Base-by-base conservation (phyloP, 2,888 invertebrate species). In the Chydorus sphaericus region DNA sequence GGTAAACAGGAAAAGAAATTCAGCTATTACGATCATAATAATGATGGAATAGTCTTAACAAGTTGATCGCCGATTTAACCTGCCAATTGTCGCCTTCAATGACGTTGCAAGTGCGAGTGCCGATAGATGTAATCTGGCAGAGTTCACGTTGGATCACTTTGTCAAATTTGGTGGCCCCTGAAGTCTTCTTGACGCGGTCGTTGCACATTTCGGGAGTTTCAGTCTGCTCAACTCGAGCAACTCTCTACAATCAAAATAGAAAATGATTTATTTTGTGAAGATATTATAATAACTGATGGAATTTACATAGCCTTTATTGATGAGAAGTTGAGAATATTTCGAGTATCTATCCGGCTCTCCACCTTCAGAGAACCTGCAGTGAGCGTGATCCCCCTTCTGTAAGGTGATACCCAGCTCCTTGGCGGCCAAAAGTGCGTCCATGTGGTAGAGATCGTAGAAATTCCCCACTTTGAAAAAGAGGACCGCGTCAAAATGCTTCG, bases 391-490 rank as follows among this genome's bases (percentile, higher is more conserved):
- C 10, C 96, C 94, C 78, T 84, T 87, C 97, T 98, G 98, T 65
- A 83, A 96, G 1, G 87, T 80, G 60, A 98, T 82, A 48, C 87
- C 89, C 3, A 98, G 75, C 68, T 93, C 89, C 62, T 84, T 85
- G 0, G 92, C 93, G 2, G 86, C 91, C 33, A 85, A 79, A 2
- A 89, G 87, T 7, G 98, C 96, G 74, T 98, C 98, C 93, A 94
- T 96, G 65, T 99, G 94, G 68, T 92, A 98, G 29, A 98, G 71
- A 70, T 99, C 98, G 71, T 99, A 99, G 71, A 99, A 98, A 70
- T 98, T 98, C 4, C 98, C 98, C 60, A 97, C 85, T 83, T 98
- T 99, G 70, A 98, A 98, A 71, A 98, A 96, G 18, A 99, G 69
- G 14, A 99, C 81, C 58, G 88, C 85, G 69, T 98, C 96, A 66